phyloP scores from a whole-genome alignment of 2,797 vertebrate genomes.

The Merluccius polli region DNA sequence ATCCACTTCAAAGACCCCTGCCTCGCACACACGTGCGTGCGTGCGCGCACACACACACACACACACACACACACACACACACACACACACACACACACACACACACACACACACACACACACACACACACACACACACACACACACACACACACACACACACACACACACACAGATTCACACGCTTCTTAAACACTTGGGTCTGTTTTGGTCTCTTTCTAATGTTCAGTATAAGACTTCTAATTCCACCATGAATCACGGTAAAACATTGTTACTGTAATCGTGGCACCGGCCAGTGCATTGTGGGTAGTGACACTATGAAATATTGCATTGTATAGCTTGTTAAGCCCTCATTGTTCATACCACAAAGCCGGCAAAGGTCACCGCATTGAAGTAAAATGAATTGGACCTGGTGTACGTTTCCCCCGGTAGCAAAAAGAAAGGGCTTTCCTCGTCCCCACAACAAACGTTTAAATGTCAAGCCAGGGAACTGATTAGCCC shows the following conservation, averaged over 20 bases:
- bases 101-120: background rate
- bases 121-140: background rate
- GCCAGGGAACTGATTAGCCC: background rate
- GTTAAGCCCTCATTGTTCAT: background rate
- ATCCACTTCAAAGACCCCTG: background rate
- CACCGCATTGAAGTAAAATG: background rate
- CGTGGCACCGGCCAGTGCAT: background rate
- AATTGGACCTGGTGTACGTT: background rate
- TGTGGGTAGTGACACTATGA: background rate
- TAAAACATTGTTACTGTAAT: background rate
- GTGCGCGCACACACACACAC: background rate
- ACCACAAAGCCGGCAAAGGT: background rate
- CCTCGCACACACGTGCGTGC: background rate
- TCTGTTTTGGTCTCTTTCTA: background rate
- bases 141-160: background rate
- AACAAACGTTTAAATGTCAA: background rate
- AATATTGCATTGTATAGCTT: background rate
- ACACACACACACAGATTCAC: background rate
- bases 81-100: background rate
- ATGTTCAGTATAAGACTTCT: background rate
- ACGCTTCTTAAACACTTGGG: background rate
- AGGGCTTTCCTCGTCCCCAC: background rate
- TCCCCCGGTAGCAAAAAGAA: background rate
- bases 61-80: conserved; percentile 4
- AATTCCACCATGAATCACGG: background rate